Conservation (phyloP, 2,113 vertebrate species). For the human region GRCh38 chr7:2201501-2202000, state of each 20-base stretch:
- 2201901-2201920: not conserved
- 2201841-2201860: not conserved
- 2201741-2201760: not conserved
- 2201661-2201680: rapidly evolving
- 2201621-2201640: not conserved
- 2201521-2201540: not conserved
- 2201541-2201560: not conserved
- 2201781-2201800: rapidly evolving
- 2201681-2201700: rapidly evolving
- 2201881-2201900: rapidly evolving
- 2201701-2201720: rapidly evolving
- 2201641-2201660: not conserved
- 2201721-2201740: not conserved
- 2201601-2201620: not conserved
- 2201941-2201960: too few species aligned
- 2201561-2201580: not conserved
- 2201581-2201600: not conserved
- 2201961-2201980: rapidly evolving
- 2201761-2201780: not conserved
- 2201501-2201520: not conserved
- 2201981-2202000: not conserved
- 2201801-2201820: not conserved
- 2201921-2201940: rapidly evolving
- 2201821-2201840: not conserved
- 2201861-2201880: rapidly evolving